Base-by-base conservation (phyloP, 2,888 invertebrate species). In the Andrena camellia region DNA sequence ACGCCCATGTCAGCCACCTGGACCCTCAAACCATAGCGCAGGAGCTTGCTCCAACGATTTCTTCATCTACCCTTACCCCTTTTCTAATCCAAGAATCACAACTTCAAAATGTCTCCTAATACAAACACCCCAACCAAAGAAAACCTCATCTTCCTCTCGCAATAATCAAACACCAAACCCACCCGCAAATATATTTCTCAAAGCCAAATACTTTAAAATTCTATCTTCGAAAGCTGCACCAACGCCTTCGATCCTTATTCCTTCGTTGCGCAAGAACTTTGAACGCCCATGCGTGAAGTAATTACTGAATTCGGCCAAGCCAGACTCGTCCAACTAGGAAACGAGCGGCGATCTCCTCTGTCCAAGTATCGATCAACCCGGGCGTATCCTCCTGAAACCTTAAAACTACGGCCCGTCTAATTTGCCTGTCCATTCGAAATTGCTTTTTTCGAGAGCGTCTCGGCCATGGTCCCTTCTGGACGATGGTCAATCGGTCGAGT, bases 361-460 rank as follows among this genome's bases (percentile, higher is more conserved):
- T 81, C 70, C 67, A 60, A 31, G 13, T 85, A 89, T 89, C 88
- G 89, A 89, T 88, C 82, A 64, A 60, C 57, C 52, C 62, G 81
- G 68, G 77, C 83, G 69, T 82, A 81, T 83, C 81, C 77, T 71
- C 31, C 57, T 17, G 86, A 84, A 81, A 57, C 85, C 85, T 88
- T 87, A 86, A 89, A 89, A 87, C 83, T 86, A 73, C 76, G 83
- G 48, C 73, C 59, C 71, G 84, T 89, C 90, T 90, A 90, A 90
- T 91, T 91, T 86, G 86, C 86, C 88, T 86, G 88, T 90, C 86
- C 87, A 84, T 87, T 86, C 83, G 87, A 88, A 92, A 92, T 92
- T 91, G 91, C 91, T 91, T 92, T 91, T 92, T 92, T 92, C 92
- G 90, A 64, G 90, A 85, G 86, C 86, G 81, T 83, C 83, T 77